A percentile compares a stretch with the other conserved stretches of the same genome.
Evolutionary conservation across 2,888 invertebrate species (phyloP).

Genomic region (Pyrrhia umbra): DNA sequence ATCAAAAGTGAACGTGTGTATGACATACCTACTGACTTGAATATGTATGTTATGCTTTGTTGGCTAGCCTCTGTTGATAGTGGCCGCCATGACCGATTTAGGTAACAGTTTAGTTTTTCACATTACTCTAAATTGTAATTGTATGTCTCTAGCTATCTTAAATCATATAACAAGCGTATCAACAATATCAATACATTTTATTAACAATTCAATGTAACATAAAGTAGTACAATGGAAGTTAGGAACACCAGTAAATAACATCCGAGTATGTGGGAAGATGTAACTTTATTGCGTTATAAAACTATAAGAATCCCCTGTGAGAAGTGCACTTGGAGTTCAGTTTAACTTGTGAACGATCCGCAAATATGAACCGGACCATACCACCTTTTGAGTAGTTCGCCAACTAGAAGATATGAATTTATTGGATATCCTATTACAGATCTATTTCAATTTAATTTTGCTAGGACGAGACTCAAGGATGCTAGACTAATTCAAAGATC

Average conservation of each 20-base stretch:
- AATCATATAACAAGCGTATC: slow-evolving; percentile 19
- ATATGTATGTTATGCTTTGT: no score
- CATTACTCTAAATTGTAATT: no score
- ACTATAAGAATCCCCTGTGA: slow-evolving; percentile 74
- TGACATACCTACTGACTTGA: no score
- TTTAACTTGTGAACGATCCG: slow-evolving; percentile 74
- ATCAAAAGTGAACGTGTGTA: no score
- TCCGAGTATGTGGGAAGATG: slow-evolving; percentile 69
- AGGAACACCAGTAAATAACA: slow-evolving; percentile 74
- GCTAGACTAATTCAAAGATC: no score
- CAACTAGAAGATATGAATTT: slow-evolving; percentile 33
- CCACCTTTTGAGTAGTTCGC: slow-evolving; percentile 22
- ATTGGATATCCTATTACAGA: slow-evolving; percentile 19
- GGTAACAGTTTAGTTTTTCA: no score
- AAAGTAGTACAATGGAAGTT: slow-evolving; percentile 72
- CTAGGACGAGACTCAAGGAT: no score
- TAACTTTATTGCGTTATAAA: slow-evolving; percentile 83
- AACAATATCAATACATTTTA: slow-evolving; percentile 48
- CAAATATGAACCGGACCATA: slow-evolving; percentile 47
- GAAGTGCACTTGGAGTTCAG: slow-evolving; percentile 75
- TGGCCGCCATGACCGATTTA: no score
- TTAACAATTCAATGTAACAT: slow-evolving; percentile 58
- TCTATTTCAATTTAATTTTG: slow-evolving; percentile 15
- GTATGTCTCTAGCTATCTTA: not conserved
- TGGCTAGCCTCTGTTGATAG: no score